phyloP scores from a whole-genome alignment of 2,797 vertebrate species.

The Diplodus puntazzo region DNA sequence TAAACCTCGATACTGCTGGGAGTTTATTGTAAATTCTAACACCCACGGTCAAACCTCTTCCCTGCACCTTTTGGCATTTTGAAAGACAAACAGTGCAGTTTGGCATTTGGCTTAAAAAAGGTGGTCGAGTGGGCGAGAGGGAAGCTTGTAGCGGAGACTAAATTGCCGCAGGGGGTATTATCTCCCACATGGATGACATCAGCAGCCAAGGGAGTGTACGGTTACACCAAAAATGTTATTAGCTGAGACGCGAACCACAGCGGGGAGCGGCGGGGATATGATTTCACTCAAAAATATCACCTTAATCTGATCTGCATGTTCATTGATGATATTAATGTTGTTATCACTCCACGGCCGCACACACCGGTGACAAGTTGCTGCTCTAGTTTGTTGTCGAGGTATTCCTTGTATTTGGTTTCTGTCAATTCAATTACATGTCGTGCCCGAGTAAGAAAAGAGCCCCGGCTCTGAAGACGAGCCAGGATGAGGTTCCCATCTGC shows the following conservation, averaged over 20 bases:
- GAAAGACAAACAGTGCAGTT: conserved; percentile 56
- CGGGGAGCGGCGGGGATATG: neutral
- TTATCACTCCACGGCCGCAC: neutral
- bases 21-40: conserved; percentile 49
- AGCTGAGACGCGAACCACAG: conserved; percentile 23
- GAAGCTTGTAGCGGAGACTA: conserved; percentile 46
- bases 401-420: conserved; percentile 35
- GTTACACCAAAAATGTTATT: conserved; percentile 56
- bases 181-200: conserved; percentile 65
- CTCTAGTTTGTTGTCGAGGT: conserved; percentile 9
- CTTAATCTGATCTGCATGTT: conserved; percentile 38
- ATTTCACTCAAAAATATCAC: conserved; percentile 35
- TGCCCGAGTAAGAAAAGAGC: conserved; percentile 24
- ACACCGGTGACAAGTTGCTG: neutral
- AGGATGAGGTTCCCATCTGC: conserved; percentile 64
- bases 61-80: conserved; percentile 67
- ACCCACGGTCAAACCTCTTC: conserved; percentile 24
- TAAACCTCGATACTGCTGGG: conserved; percentile 19
- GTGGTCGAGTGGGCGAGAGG: conserved; percentile 39
- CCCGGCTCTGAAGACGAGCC: conserved; percentile 32
- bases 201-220: conserved; percentile 34
- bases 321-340: conserved; percentile 23
- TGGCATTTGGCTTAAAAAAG: conserved; percentile 65
- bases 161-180: conserved; percentile 53
- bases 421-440: conserved; percentile 37